Conservation (phyloP, 2,888 invertebrate species). For the Drosophila tanythrix region DNA sequence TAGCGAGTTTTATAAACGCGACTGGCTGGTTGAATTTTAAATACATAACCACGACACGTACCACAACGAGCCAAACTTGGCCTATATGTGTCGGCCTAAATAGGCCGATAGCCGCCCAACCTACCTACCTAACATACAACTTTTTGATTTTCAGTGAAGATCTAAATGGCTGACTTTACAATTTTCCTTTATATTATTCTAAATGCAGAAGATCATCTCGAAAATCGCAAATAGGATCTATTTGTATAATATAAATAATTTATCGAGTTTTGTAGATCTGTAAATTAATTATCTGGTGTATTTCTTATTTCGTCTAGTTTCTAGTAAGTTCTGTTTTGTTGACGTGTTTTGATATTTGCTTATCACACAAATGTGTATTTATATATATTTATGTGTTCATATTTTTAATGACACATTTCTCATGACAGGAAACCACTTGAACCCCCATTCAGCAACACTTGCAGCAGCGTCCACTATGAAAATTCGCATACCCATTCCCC, state of each 20-base stretch:
- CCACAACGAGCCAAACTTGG: background rate
- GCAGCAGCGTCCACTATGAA: background rate
- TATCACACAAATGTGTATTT: slow-evolving; percentile 29
- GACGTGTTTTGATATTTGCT: slow-evolving; percentile 15
- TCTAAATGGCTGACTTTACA: background rate
- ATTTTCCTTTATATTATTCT: background rate
- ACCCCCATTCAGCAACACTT: background rate
- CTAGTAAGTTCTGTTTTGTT: background rate
- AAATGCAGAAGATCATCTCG: background rate
- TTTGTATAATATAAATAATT: background rate
- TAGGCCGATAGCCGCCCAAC: too few relatives aligned
- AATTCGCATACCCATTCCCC: slow-evolving; percentile 41
- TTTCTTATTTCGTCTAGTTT: background rate
- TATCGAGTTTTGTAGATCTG: background rate
- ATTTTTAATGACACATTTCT: slow-evolving; percentile 41
- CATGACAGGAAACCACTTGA: slow-evolving; percentile 33
- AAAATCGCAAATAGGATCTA: background rate
- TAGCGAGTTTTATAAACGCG: background rate
- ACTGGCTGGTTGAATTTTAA: background rate
- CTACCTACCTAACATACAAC: too few relatives aligned
- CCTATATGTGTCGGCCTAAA: too few relatives aligned
- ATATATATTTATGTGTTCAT: slow-evolving; percentile 24
- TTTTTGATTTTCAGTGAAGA: background rate
- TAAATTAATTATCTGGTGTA: background rate
- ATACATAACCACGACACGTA: too few relatives aligned